A percentile compares a stretch with the other conserved stretches of the same genome.
Conservation (phyloP, 2,888 invertebrate genomes). For the Scaptomyza caliginosa region DNA sequence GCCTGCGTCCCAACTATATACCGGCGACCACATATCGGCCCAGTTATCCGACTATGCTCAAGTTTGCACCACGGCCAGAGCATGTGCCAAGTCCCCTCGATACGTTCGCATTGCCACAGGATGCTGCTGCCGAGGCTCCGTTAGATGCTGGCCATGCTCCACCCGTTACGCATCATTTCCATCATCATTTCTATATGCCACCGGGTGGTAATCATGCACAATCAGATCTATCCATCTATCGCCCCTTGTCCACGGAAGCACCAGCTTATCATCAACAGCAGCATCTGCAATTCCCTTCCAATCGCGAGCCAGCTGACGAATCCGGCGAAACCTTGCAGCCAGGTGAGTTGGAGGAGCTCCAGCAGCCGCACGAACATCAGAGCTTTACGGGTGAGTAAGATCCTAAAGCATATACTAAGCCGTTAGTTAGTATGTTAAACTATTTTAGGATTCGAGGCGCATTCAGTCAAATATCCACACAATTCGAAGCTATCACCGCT, state of each 20-base stretch:
- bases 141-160: slow-evolving; percentile 1
- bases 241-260: slow-evolving; percentile 4
- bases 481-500: slow-evolving; percentile 66
- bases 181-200: slow-evolving; percentile 84
- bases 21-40: slow-evolving; percentile 82
- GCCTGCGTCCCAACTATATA: slow-evolving; percentile 51
- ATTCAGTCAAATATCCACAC: slow-evolving; percentile 44
- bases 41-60: slow-evolving; percentile 62
- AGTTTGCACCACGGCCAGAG: slow-evolving; percentile 62
- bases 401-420: neutral
- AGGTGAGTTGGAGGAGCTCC: slow-evolving; percentile 31
- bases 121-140: slow-evolving; percentile 3
- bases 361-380: slow-evolving; percentile 40
- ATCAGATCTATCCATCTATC: slow-evolving; percentile 28
- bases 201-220: slow-evolving; percentile 23
- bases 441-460: slow-evolving; percentile 23
- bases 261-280: slow-evolving; percentile 10
- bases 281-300: slow-evolving; percentile 39
- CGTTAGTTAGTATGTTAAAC: neutral
- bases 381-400: slow-evolving; percentile 1
- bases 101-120: slow-evolving; percentile 41
- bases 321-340: slow-evolving; percentile 54
- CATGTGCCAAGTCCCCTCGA: slow-evolving; percentile 21
- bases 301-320: slow-evolving; percentile 18
- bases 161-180: slow-evolving; percentile 82